A percentile compares a stretch with the other conserved stretches of the same genome.
Evolutionary conservation across 2,797 vertebrate species (phyloP).

Genomic region (Enteromius thamalakanensis): DNA sequence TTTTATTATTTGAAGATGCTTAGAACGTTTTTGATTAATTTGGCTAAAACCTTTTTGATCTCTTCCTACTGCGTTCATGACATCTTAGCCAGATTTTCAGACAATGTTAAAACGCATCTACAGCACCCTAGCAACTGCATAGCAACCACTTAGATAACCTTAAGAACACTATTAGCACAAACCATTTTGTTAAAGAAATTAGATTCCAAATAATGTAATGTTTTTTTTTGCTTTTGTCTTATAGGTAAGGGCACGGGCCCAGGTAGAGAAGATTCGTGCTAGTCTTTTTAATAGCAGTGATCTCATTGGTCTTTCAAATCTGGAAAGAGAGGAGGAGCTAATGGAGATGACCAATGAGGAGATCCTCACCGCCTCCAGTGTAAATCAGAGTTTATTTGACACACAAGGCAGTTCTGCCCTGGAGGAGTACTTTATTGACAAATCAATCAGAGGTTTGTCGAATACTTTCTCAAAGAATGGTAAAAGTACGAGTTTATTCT

Average conservation of each 20-base stretch:
- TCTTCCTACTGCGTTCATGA: not conserved
- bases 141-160: not conserved
- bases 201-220: not conserved
- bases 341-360: conserved; percentile 99
- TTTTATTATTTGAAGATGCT: no score
- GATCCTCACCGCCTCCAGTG: conserved; percentile 95
- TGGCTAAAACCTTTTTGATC: not conserved
- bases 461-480: not conserved
- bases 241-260: conserved; percentile 93
- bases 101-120: not conserved
- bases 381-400: conserved; percentile 98
- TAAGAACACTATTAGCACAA: not conserved
- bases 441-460: conserved; percentile 88
- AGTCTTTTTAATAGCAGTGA: conserved; percentile 98
- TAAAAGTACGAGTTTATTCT: not conserved
- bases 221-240: conserved; percentile 6
- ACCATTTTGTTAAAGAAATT: not conserved
- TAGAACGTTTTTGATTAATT: not conserved
- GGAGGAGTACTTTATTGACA: conserved; percentile 95
- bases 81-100: not conserved
- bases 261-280: conserved; percentile 97
- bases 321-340: conserved; percentile 95
- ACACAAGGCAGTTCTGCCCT: conserved; percentile 96
- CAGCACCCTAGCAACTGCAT: not conserved
- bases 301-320: conserved; percentile 93